Percentiles rank a stretch among this genome's conserved stretches.
phyloP scores from a whole-genome alignment of 2,797 vertebrate species.

The Sebastes minor region DNA sequence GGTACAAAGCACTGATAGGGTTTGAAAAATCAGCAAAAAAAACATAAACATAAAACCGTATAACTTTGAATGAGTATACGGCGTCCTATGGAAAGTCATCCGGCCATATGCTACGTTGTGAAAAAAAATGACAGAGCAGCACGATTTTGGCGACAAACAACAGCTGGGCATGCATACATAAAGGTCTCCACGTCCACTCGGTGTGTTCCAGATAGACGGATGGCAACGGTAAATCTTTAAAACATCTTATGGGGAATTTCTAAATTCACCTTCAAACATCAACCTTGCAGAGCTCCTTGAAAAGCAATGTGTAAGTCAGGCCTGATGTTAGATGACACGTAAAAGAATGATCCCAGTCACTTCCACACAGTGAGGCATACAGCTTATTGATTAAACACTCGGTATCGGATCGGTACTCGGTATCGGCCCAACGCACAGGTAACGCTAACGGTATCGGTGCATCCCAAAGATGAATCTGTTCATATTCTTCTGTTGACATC shows the following conservation, averaged over 20 bases:
- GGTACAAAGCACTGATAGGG: not conserved
- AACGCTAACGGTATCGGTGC: too few relatives aligned
- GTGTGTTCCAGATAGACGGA: constrained; percentile 50
- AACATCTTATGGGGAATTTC: constrained; percentile 54
- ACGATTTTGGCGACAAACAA: constrained; percentile 72
- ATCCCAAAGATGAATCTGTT: too few relatives aligned
- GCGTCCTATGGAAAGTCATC: constrained; percentile 74
- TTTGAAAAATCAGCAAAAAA: constrained; percentile 20
- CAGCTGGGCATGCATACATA: constrained; percentile 79
- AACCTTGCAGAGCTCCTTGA: too few relatives aligned
- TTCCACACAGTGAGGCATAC: too few relatives aligned
- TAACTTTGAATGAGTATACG: constrained; percentile 60
- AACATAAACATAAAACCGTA: constrained; percentile 22
- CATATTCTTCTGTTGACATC: too few relatives aligned
- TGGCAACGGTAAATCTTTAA: constrained; percentile 62
- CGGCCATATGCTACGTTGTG: constrained; percentile 72
- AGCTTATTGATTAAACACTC: too few relatives aligned
- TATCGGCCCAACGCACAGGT: too few relatives aligned
- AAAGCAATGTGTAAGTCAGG: too few relatives aligned
- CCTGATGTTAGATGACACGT: too few relatives aligned
- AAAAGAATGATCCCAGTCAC: too few relatives aligned
- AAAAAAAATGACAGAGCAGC: constrained; percentile 61
- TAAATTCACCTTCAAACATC: constrained; percentile 68
- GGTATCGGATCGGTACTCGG: too few relatives aligned
- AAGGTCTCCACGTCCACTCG: constrained; percentile 58